Evolutionary conservation across 1,140 invertebrate species (phyloP).

Genomic region (Drosophila yakuba): DNA sequence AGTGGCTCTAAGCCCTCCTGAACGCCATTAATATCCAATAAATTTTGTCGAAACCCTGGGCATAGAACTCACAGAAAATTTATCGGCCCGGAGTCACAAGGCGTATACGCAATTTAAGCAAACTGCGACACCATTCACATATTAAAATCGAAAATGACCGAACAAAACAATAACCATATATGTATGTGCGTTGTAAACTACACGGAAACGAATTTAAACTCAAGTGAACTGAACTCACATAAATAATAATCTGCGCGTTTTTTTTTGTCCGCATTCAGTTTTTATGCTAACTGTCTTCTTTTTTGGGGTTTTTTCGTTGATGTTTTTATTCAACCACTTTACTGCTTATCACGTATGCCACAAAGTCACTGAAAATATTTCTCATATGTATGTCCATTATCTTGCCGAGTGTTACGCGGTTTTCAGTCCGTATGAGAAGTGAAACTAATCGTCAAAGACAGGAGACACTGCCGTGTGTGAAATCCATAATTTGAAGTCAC

Average conservation of each 20-base stretch:
- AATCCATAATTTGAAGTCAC: constrained; percentile 17
- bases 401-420: constrained; percentile 15
- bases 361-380: constrained; percentile 9
- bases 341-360: constrained; percentile 32
- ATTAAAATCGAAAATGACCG: constrained; percentile 31
- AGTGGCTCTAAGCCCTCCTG: constrained; percentile 1
- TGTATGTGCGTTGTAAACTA: background rate
- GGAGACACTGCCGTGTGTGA: constrained; percentile 14
- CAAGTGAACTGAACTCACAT: constrained; percentile 8
- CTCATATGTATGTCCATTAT: constrained; percentile 11
- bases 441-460: constrained; percentile 22
- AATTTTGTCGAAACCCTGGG: constrained; percentile 13
- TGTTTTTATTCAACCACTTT: constrained; percentile 8
- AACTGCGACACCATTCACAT: constrained; percentile 23
- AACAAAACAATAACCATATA: constrained; percentile 15
- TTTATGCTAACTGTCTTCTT: constrained; percentile 4
- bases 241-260: constrained; percentile 3
- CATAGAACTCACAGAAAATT: constrained; percentile 28
- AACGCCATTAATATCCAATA: constrained; percentile 14
- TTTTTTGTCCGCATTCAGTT: constrained; percentile 17
- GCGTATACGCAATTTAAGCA: constrained; percentile 61
- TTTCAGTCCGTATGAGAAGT: constrained; percentile 22
- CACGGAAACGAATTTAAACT: constrained; percentile 20
- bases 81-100: constrained; percentile 53
- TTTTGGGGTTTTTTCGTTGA: constrained; percentile 11